Evolutionary conservation across 2,888 invertebrate genomes (phyloP).

Genomic region (Drosophila prostipennis): DNA sequence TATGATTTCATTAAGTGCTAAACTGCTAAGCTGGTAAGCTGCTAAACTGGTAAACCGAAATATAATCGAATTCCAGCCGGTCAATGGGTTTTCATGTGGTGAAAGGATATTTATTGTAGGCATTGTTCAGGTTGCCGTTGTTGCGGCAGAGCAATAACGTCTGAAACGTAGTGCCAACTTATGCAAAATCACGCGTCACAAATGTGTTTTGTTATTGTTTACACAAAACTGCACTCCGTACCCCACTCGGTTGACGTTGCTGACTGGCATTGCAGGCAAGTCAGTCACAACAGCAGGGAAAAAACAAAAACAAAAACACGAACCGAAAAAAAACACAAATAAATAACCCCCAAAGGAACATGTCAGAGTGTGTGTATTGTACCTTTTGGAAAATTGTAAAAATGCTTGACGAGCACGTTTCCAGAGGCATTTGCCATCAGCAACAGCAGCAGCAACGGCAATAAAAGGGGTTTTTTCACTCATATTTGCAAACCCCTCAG

Average conservation of each 20-base stretch:
- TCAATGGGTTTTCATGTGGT: constrained; percentile 23
- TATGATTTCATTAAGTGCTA: constrained; percentile 40
- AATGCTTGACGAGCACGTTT: constrained; percentile 75
- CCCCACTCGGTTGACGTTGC: constrained; percentile 8
- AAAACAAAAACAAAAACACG: constrained; percentile 24
- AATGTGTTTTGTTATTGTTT: constrained; percentile 80
- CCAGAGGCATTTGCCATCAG: constrained; percentile 48
- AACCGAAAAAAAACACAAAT: constrained; percentile 53
- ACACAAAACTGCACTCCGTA: constrained; percentile 72
- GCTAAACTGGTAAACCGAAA: constrained; percentile 12
- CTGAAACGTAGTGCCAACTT: constrained; percentile 61
- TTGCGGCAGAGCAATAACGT: constrained; percentile 17
- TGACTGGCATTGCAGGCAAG: constrained; percentile 11
- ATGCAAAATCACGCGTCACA: constrained; percentile 80
- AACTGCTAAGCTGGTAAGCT: constrained; percentile 12
- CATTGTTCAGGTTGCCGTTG: constrained; percentile 38
- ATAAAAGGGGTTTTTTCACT: constrained; percentile 29
- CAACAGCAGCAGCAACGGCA: constrained; percentile 19
- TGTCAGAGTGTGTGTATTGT: constrained; percentile 31
- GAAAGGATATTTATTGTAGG: constrained; percentile 44
- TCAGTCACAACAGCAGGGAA: constrained; percentile 27
- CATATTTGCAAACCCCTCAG: constrained; percentile 36
- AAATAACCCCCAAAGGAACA: constrained; percentile 47
- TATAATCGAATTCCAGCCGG: constrained; percentile 24
- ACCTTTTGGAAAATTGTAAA: constrained; percentile 73